Percentiles rank a stretch among this genome's conserved stretches.
Evolutionary conservation across 2,113 vertebrate species (phyloP).

Genomic region (Archilochus colubris): DNA sequence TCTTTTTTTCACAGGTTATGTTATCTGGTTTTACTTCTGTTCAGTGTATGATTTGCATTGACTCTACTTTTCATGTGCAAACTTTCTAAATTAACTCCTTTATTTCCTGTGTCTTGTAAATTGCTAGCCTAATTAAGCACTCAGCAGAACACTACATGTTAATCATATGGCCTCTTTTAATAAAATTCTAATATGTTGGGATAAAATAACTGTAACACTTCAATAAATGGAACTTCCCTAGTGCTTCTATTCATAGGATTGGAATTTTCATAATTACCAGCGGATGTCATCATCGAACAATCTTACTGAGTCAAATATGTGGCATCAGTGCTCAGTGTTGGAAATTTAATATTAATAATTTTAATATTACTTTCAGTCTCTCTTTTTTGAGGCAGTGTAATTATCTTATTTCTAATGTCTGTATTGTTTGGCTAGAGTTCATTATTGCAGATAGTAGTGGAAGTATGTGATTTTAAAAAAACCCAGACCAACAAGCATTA

Average conservation of each 20-base stretch:
- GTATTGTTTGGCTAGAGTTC: not conserved
- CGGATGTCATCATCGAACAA: not conserved
- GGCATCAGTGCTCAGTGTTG: not conserved
- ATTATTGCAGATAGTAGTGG: not conserved
- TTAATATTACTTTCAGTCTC: not conserved
- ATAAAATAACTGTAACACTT: constrained; percentile 10
- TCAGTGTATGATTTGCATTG: constrained; percentile 52
- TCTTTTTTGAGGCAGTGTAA: not conserved
- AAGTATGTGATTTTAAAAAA: not conserved
- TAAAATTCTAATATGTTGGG: constrained; percentile 13
- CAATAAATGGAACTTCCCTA: not conserved
- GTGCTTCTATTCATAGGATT: not conserved
- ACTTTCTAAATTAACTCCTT: constrained; percentile 60
- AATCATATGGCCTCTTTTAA: not conserved
- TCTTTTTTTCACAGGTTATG: constrained; percentile 61
- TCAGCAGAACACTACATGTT: not conserved
- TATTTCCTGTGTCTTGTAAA: constrained; percentile 30
- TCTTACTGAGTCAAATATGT: not conserved
- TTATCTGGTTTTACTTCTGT: constrained; percentile 75
- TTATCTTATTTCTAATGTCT: not conserved
- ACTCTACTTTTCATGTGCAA: constrained; percentile 59
- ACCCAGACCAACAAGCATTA: not conserved
- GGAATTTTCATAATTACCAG: not conserved
- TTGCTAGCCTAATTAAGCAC: constrained; percentile 20
- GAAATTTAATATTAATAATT: not conserved